Conservation (phyloP, 2,888 invertebrate genomes). For the Adelphocoris suturalis region DNA sequence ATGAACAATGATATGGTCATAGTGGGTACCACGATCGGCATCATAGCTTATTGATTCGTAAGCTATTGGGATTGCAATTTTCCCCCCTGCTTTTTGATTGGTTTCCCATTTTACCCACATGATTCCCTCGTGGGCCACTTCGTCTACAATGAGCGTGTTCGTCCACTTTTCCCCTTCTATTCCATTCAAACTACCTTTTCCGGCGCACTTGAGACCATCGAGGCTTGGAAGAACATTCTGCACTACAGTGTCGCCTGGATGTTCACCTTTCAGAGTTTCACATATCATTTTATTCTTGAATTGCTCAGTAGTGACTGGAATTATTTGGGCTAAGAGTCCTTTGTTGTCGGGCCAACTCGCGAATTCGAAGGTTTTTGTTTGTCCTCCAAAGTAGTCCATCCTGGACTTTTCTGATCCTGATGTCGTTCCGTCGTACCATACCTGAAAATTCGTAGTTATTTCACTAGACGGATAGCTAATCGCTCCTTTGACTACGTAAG, state of each 20-base stretch:
- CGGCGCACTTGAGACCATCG: constrained; percentile 84
- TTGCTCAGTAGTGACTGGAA: constrained; percentile 90
- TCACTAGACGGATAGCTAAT: constrained; percentile 95
- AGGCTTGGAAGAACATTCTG: constrained; percentile 90
- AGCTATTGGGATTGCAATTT: constrained; percentile 85
- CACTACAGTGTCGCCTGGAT: constrained; percentile 79
- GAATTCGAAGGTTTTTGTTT: constrained; percentile 95
- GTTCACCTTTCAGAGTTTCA: constrained; percentile 89
- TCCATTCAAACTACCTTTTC: constrained; percentile 86
- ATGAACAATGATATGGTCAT: constrained; percentile 94
- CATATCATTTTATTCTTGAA: constrained; percentile 87
- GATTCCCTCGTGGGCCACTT: constrained; percentile 92
- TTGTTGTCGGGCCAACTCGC: constrained; percentile 85
- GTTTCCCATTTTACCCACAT: constrained; percentile 89
- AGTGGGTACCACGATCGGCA: constrained; percentile 94
- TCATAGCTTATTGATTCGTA: constrained; percentile 98
- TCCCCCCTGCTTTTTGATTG: constrained; percentile 30
- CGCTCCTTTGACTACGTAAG: constrained; percentile 88
- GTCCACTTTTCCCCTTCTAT: constrained; percentile 89
- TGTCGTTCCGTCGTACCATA: constrained; percentile 89
- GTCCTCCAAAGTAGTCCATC: constrained; percentile 95
- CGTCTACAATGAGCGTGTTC: constrained; percentile 84
- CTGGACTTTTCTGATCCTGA: constrained; percentile 84
- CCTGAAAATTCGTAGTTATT: constrained; percentile 92
- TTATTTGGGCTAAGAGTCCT: constrained; percentile 81